Evolutionary conservation across 2,113 vertebrate species (phyloP).

Genomic region (Picathartes gymnocephalus): DNA sequence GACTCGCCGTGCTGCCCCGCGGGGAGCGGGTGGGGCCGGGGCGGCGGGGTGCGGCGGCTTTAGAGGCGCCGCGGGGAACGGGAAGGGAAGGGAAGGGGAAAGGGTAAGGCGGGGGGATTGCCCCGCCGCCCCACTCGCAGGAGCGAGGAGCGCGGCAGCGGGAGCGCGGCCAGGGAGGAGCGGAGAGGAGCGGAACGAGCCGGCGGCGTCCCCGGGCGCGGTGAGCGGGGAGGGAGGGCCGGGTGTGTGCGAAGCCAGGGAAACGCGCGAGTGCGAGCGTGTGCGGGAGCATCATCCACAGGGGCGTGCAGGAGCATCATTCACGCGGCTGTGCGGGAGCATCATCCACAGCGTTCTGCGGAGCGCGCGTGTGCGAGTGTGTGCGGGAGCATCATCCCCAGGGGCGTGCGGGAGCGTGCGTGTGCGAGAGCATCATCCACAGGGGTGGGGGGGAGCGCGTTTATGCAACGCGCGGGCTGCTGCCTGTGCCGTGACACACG

Average conservation of each 20-base stretch:
- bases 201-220: not conserved
- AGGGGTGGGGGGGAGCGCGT: not conserved
- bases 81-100: not conserved
- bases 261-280: not conserved
- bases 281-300: not conserved
- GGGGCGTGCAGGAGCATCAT: not conserved
- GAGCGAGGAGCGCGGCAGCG: not conserved
- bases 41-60: too few relatives aligned
- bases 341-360: not conserved
- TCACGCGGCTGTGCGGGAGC: not conserved
- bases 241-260: too few relatives aligned
- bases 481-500: not conserved
- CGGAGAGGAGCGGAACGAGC: not conserved
- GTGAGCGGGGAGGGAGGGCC: not conserved
- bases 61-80: not conserved
- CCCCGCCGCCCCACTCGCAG: not conserved
- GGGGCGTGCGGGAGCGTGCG: not conserved
- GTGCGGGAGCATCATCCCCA: not conserved
- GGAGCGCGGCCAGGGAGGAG: not conserved
- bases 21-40: not conserved
- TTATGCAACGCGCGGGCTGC: not conserved
- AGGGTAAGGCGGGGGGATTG: not conserved
- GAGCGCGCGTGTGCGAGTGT: not conserved
- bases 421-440: not conserved
- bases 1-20: not conserved